A percentile compares a stretch with the other conserved stretches of the same genome.
These are phyloP conservation scores for Mythimna loreyi DNA, from an alignment of 2,888 invertebrate species.

Conservation along the genomic window DNA sequence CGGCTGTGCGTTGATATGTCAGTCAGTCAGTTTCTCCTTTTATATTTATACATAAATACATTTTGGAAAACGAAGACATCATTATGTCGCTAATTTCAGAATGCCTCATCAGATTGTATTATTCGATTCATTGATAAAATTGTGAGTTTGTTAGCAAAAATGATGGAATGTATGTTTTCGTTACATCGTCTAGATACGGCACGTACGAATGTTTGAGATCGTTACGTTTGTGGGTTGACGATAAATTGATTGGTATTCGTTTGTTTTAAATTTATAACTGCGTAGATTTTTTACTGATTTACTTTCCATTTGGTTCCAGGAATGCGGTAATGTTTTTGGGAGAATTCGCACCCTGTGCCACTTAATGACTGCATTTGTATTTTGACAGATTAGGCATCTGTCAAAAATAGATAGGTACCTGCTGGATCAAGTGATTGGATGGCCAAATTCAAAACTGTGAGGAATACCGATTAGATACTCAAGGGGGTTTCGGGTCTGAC, in stretches of 20 bases:
- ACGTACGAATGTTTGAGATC: slow-evolving; percentile 42
- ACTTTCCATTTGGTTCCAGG: neutral
- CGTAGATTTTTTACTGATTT: neutral
- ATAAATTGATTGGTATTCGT: slow-evolving; percentile 24
- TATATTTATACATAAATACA: neutral
- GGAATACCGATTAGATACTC: too few relatives aligned
- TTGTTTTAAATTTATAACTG: neutral
- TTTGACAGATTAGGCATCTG: too few relatives aligned
- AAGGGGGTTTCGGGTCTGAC: too few relatives aligned
- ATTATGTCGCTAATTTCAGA: neutral
- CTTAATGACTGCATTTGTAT: too few relatives aligned
- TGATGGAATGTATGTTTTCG: slow-evolving; percentile 44
- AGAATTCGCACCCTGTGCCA: too few relatives aligned
- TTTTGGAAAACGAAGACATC: neutral
- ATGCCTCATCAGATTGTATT: slow-evolving; percentile 4
- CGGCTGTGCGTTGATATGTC: too few relatives aligned
- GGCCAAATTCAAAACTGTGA: too few relatives aligned
- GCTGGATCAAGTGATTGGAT: too few relatives aligned
- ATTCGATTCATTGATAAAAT: slow-evolving; percentile 18
- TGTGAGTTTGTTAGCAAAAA: slow-evolving; percentile 24
- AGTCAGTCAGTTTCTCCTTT: too few relatives aligned
- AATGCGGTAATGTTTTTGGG: too few relatives aligned
- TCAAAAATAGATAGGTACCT: too few relatives aligned
- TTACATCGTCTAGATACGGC: slow-evolving; percentile 36
- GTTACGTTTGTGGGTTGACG: slow-evolving; percentile 11